Base-by-base conservation (phyloP, 2,797 vertebrate genomes). In the Spondyliosoma cantharus region DNA sequence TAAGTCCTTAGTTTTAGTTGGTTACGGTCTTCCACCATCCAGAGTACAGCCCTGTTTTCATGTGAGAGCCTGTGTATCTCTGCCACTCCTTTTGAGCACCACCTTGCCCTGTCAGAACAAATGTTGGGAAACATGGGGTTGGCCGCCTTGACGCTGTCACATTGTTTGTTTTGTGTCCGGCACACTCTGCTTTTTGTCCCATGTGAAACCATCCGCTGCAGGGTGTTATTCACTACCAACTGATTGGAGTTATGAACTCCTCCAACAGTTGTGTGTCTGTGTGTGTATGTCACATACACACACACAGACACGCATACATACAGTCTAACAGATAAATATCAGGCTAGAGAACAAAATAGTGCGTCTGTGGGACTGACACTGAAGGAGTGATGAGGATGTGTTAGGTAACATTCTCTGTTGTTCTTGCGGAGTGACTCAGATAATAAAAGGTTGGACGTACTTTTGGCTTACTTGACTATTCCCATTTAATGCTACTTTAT, bases 1-100 rank as follows among this genome's bases (percentile, higher is more conserved):
- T 8, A 17, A 46, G 57, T 54, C 45, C 29, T 1, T 43, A 27
- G 20, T 11, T 60, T 50, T 17, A 43, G 50, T 57, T 29, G 27
- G 22, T 49, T 49, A 25, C 13, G 52, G 17, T 79, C 52, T 56
- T 80, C 50, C 12, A 80, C 76, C 70, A 78, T 84, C 60, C 52
- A 74, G 37, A 80, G 48, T 16, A 56, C 82, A 86, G 76, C 71
- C 42, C 64, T 83, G 49, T 45, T 68, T 63, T 78, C 80, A 82
- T 76, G 27, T 4, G 50, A 82, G 70, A 57, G 79, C 82, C 73
- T 5, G 7, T 69, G 24, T 16, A 32, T 62, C 45, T 72, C 19
- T 81, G 90, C 91, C 94, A 93, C 94, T 92, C 95, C 94, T 90
- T 80, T 17, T 9, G 6, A 59, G 76, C 88, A 86, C 78, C 87